Evolutionary conservation across 2,797 vertebrate genomes (phyloP), one percentile per base, ranked within the genome.

Genomic region (Melanotaenia maccullochi): DNA sequence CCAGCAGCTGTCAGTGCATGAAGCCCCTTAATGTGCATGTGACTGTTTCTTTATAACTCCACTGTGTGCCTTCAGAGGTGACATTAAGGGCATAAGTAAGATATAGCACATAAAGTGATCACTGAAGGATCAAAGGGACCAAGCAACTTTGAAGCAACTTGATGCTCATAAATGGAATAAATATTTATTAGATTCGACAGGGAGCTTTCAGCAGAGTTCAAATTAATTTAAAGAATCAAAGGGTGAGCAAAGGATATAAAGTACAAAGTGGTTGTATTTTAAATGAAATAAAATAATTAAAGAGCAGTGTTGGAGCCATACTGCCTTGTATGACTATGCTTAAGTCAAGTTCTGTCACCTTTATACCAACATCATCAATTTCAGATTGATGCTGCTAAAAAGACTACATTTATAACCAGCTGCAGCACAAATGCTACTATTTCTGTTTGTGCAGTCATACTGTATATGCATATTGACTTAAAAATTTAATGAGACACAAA

Each of bases 11-110:
- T 75, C 30, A 60, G 56, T 33, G 64, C 76, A 56, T 85, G 61
- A 84, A 83, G 70, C 28, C 30, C 22, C 62, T 73, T 14, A 51
- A 1, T 47, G 35, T 40, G 56, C 35, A 3, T 35, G 35, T 57
- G 28, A 67, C 33, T 57, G 24, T 28, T 28, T 28, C 25, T 65
- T 68, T 72, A 47, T 61, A 49, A 30, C 40, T 68, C 69, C 51
- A 85, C 86, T 82, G 79, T 40, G 70, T 60, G 22, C 55, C 57
- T 64, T 44, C 13, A 40, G 38, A 40, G 42, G 51, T 49, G 36
- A 25, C 12, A 72, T 64, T 73, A 63, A 40, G 57, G 62, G 16
- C 42, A 59, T 54, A 56, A 51, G 73, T 71, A 59, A 61, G 35
- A 42, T 78, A 61, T 42, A n/a, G 36, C 55, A 24, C 24, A 40